Conservation (phyloP, 2,888 invertebrate genomes). For the Orthonevra nobilis region DNA sequence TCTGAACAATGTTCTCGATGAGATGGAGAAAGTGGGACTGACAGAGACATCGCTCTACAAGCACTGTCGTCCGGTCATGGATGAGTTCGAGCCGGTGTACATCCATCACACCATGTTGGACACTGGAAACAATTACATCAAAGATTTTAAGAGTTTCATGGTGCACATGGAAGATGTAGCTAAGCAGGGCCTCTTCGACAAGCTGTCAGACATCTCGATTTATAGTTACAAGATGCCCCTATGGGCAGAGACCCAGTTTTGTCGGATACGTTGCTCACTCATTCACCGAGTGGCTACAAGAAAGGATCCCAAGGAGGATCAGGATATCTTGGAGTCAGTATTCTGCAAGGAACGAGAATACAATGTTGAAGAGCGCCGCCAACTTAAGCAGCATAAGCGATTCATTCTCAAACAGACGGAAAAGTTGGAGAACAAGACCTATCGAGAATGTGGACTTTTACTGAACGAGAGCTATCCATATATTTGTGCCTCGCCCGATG, state of each 20-base stretch:
- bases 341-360: slow-evolving; percentile 78
- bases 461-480: slow-evolving; percentile 78
- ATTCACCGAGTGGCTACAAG: slow-evolving; percentile 77
- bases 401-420: slow-evolving; percentile 79
- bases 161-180: slow-evolving; percentile 77
- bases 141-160: slow-evolving; percentile 75
- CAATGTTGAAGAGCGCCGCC: slow-evolving; percentile 75
- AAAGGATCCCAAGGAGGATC: slow-evolving; percentile 76
- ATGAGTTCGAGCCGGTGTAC: slow-evolving; percentile 78
- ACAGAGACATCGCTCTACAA: slow-evolving; percentile 76
- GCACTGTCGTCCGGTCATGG: slow-evolving; percentile 76
- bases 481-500: slow-evolving; percentile 78
- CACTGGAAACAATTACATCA: slow-evolving; percentile 75
- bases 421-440: slow-evolving; percentile 78
- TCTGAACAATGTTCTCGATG: slow-evolving; percentile 76
- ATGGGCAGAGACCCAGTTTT: slow-evolving; percentile 78
- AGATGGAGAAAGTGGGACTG: slow-evolving; percentile 76
- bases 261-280: slow-evolving; percentile 78
- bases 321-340: slow-evolving; percentile 76
- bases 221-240: slow-evolving; percentile 76
- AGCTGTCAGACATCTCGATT: slow-evolving; percentile 75
- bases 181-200: slow-evolving; percentile 76
- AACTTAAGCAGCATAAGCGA: slow-evolving; percentile 79
- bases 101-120: slow-evolving; percentile 78
- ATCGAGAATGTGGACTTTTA: slow-evolving; percentile 77